Percentiles rank a stretch among this genome's conserved stretches.
Evolutionary conservation across 2,888 invertebrate species (phyloP).

Genomic region (Scrobipalpa costella): DNA sequence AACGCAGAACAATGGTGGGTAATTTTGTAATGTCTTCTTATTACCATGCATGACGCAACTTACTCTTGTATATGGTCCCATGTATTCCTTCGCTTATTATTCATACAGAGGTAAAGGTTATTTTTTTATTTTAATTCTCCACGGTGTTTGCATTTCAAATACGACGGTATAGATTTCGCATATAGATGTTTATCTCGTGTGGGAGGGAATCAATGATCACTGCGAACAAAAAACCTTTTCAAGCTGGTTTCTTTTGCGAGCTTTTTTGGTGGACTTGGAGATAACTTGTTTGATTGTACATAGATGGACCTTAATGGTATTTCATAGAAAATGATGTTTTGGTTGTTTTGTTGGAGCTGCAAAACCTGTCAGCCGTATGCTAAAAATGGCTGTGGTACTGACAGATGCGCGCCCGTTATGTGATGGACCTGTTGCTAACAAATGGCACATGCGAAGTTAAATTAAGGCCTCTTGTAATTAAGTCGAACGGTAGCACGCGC

Average conservation of each 20-base stretch:
- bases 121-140: slow-evolving; percentile 55
- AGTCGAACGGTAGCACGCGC: slow-evolving; percentile 28
- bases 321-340: slow-evolving; percentile 20
- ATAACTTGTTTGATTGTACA: slow-evolving; percentile 17
- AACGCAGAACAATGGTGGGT: slow-evolving; percentile 76
- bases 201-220: slow-evolving; percentile 17
- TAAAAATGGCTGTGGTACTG: slow-evolving; percentile 28
- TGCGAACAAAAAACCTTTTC: slow-evolving; percentile 13
- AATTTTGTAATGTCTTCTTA: slow-evolving; percentile 77
- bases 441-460: slow-evolving; percentile 36
- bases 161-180: slow-evolving; percentile 10
- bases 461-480: slow-evolving; percentile 33
- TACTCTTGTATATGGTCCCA: slow-evolving; percentile 52
- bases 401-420: slow-evolving; percentile 38
- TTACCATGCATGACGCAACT: slow-evolving; percentile 75
- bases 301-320: slow-evolving; percentile 17
- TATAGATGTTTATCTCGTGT: slow-evolving; percentile 21
- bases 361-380: slow-evolving; percentile 17
- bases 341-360: not conserved
- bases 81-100: slow-evolving; percentile 60
- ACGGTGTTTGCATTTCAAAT: slow-evolving; percentile 41
- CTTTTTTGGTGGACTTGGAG: not conserved
- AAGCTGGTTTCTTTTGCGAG: slow-evolving; percentile 12
- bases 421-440: slow-evolving; percentile 34
- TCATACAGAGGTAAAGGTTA: slow-evolving; percentile 55